These are phyloP conservation scores for Origma solitaria DNA, from an alignment of 2,113 vertebrate species.

Conservation along the genomic window DNA sequence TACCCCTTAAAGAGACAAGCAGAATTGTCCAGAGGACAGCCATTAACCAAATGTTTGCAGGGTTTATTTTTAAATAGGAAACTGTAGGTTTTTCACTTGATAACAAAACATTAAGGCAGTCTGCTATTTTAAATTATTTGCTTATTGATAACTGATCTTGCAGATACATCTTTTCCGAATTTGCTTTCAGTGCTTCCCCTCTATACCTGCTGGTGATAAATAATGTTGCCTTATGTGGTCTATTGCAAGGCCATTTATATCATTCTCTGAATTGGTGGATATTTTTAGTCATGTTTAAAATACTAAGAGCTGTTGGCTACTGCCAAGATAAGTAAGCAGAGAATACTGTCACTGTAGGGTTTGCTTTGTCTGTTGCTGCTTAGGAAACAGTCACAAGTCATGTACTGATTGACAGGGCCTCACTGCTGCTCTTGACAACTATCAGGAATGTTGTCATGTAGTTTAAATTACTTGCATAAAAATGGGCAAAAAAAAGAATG, in stretches of 20 bases:
- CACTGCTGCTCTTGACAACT: background rate
- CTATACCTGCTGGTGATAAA: conserved; percentile 2
- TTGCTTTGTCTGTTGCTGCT: conserved; percentile 26
- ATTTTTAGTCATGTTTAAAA: conserved; percentile 45
- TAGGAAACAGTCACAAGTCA: conserved; percentile 20
- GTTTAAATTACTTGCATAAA: background rate
- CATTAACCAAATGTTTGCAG: conserved; percentile 41
- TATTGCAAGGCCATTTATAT: conserved; percentile 26
- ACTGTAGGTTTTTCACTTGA: background rate
- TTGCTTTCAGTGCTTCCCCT: background rate
- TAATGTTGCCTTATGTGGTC: background rate
- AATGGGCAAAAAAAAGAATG: background rate
- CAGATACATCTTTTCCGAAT: background rate
- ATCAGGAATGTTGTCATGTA: background rate
- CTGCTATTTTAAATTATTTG: conserved; percentile 6
- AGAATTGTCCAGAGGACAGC: conserved; percentile 43
- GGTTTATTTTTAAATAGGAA: conserved; percentile 52
- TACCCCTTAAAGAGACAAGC: conserved; percentile 2
- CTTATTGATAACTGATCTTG: background rate
- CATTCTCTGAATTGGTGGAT: conserved; percentile 4
- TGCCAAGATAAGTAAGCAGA: conserved; percentile 23
- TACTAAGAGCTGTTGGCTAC: conserved; percentile 12
- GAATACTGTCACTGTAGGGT: background rate
- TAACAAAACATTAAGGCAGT: conserved; percentile 3
- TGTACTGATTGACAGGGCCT: background rate